Evolutionary conservation across 1,140 invertebrate genomes (phyloP), one percentile per base, ranked within the genome.

Genomic region (Ips nitidus): DNA sequence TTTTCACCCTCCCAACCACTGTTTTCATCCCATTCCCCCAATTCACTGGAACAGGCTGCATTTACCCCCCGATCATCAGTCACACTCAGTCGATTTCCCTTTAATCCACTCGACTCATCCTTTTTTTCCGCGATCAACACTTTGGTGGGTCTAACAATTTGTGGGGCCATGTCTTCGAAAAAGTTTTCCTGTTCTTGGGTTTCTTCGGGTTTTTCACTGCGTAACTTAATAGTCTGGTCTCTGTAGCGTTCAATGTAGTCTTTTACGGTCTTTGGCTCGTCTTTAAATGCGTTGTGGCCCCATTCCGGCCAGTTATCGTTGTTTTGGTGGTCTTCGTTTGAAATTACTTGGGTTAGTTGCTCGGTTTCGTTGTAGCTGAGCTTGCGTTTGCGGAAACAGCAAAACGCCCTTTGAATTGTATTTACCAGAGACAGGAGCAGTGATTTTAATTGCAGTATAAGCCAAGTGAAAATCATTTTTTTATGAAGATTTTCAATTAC

Each of bases 141-240:
- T 77, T 85, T 86, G 6, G 76, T 80, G 69, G 84, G 84, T 59
- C 71, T 81, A 2, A 82, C 85, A 41, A 86, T 86, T 73, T 78
- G 79, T 68, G 84, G 85, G 40, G 82, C 79, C 84, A 86, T 86
- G 70, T 86, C 80, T 80, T 85, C 78, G 73, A 86, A 86, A 47
- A 84, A 84, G 72, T 85, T 81, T 2, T 78, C 75, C 38, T 82
- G n/a, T n/a, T n/a, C n/a, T n/a, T n/a, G 79, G 39, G 74, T 57
- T 77, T 56, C 71, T 79, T 80, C 3, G 70, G 64, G 3, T 74
- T 69, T 57, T 41, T 72, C 52, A 60, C 57, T 56, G 4, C 72
- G 66, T 50, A 50, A 52, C 37, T 66, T 66, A 6, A 66, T 22
- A 4, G 68, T 75, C 73, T 84, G 81, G 67, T 85, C 82, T 66